A percentile compares a stretch with the other conserved stretches of the same genome.
Evolutionary conservation across 2,113 vertebrate genomes (phyloP).

Genomic region (Vulpes ferrilata): DNA sequence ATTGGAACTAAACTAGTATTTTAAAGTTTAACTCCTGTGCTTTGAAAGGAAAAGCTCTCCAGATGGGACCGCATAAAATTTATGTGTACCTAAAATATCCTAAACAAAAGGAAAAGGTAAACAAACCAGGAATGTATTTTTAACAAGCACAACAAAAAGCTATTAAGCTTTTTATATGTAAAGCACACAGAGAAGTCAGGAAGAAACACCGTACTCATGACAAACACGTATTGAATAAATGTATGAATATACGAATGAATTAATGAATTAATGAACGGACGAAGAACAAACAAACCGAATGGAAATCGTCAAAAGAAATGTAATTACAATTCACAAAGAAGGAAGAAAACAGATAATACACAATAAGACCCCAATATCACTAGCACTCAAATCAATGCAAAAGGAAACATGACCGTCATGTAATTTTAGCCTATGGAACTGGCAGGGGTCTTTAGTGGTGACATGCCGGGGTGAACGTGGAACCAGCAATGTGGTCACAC

Average conservation of each 20-base stretch:
- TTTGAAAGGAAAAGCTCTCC: not conserved
- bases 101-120: not conserved
- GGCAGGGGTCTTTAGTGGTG: not conserved
- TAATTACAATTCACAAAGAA: not conserved
- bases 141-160: not conserved
- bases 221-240: not conserved
- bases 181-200: not conserved
- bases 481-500: accelerated
- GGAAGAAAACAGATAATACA: not conserved
- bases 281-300: not conserved
- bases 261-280: not conserved
- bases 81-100: not conserved
- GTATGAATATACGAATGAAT: not conserved
- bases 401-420: accelerated
- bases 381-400: not conserved
- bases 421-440: accelerated
- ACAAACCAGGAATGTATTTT: not conserved
- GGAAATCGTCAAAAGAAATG: conserved; percentile 3
- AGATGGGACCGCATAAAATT: not conserved
- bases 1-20: not conserved
- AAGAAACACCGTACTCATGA: not conserved
- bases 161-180: not conserved
- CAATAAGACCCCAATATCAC: not conserved
- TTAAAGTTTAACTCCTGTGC: not conserved
- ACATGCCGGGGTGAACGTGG: accelerated